phyloP scores from a whole-genome alignment of 2,888 invertebrate species.

The Syrphus vitripennis region DNA sequence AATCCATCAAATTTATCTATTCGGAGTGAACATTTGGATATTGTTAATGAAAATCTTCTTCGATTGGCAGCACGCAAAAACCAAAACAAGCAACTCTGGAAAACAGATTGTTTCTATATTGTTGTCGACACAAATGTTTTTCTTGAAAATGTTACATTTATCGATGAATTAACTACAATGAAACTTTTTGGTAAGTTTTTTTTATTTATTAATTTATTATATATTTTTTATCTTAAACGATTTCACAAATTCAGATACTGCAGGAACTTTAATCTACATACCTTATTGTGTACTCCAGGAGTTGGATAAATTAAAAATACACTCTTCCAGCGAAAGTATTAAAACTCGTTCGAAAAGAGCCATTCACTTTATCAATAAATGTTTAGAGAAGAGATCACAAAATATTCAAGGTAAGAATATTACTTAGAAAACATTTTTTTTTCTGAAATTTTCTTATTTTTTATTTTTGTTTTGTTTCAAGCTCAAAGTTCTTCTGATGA shows the following conservation, averaged over 20 bases:
- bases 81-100: slow-evolving; percentile 64
- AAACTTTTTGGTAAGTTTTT: slow-evolving; percentile 73
- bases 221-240: too few relatives aligned
- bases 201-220: neutral
- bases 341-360: slow-evolving; percentile 74
- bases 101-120: slow-evolving; percentile 77
- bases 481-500: slow-evolving; percentile 82
- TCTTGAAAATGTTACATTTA: slow-evolving; percentile 79
- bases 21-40: slow-evolving; percentile 72
- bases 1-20: slow-evolving; percentile 15
- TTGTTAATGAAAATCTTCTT: slow-evolving; percentile 74
- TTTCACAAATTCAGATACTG: slow-evolving; percentile 72
- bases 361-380: slow-evolving; percentile 76
- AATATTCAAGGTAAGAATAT: slow-evolving; percentile 73
- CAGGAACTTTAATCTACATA: slow-evolving; percentile 79
- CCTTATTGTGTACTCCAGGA: slow-evolving; percentile 83
- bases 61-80: slow-evolving; percentile 72
- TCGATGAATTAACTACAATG: slow-evolving; percentile 78
- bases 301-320: slow-evolving; percentile 81
- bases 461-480: too few relatives aligned
- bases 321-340: slow-evolving; percentile 70
- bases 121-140: slow-evolving; percentile 83
- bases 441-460: too few relatives aligned
- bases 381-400: slow-evolving; percentile 73
- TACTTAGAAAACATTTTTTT: neutral